Base-by-base conservation (phyloP, 2,888 invertebrate species). In the Hybos culiciformis region DNA sequence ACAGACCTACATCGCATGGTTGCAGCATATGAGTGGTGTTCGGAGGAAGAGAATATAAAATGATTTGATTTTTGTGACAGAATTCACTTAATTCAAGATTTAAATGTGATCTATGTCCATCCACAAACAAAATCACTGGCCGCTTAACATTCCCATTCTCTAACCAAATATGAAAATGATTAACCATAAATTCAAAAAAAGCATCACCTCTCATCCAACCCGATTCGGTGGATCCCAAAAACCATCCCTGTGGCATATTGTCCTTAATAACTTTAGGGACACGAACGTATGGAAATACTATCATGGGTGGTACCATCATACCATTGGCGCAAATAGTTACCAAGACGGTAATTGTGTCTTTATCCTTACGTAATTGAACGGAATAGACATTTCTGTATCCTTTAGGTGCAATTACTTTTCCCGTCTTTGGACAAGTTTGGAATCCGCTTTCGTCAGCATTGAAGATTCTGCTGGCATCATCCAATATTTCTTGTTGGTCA, bases 11-110 rank as follows among this genome's bases (percentile, higher is more conserved):
- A 39, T 51, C 47, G 1, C 46, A 46, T 9, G 52, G 48, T 34
- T 49, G 44, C 32, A 44, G 44, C n/a, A 48, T 50, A 37, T 51
- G 50, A 1, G 47, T 48, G 3, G 49, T 47, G 17, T 50, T 51
- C 12, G 43, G 46, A 4, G 45, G 41, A 2, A 51, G 39, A n/a
- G 41, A 39, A 26, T 42, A 44, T 5, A 46, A 20, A 38, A 44
- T 48, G 1, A 43, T 44, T 20, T 33, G 14, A 1, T 39, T 14
- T 2, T 39, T 14, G 18, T 21, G 12, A 18, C 47, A 47, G 39
- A 45, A 47, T 12, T 44, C 37, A 23, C 44, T 46, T 1, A 44
- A n/a, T 20, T 46, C 42, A 3, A 42, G 7, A 3, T 37, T 37
- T 6, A 48, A 37, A 39, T 46, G 45, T 1, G 46, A 46, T 12